These are phyloP conservation scores for Eriocheir sinensis DNA, from an alignment of 1,140 invertebrate species.

Conservation along the genomic window DNA sequence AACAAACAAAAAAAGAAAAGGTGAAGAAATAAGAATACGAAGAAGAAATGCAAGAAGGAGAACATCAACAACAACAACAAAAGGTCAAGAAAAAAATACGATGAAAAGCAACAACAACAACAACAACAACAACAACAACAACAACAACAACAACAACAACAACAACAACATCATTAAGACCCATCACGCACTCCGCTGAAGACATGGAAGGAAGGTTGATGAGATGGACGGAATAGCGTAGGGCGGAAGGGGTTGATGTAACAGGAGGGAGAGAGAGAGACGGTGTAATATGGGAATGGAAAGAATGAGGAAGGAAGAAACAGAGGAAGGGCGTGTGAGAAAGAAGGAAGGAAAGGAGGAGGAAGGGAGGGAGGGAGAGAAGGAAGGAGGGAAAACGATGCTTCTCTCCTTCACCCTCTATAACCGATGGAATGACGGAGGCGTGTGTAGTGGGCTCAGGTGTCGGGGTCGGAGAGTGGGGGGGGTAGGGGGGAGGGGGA, in stretches of 20 bases:
- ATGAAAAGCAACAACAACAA: background rate
- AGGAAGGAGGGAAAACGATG: background rate
- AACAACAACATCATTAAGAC: background rate
- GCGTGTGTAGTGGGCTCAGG: background rate
- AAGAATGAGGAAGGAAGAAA: conserved; percentile 4
- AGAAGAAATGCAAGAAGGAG: no score
- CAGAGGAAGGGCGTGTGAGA: background rate
- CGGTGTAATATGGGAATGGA: background rate
- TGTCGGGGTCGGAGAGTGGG: background rate
- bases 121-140: background rate
- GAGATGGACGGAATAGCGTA: background rate
- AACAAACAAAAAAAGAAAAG: background rate
- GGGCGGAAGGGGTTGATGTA: background rate
- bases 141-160: background rate
- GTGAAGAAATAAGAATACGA: background rate
- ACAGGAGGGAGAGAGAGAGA: conserved; percentile 28
- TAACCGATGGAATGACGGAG: conserved; percentile 18
- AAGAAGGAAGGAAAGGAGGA: background rate
- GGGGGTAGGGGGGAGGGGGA: conserved; percentile 35
- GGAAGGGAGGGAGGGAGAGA: no score
- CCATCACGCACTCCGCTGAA: no score
- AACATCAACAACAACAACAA: background rate
- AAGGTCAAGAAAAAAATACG: background rate
- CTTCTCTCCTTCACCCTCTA: background rate
- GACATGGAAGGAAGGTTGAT: background rate